phyloP scores from a whole-genome alignment of 2,888 invertebrate species.

The Meiosimyza decipiens region DNA sequence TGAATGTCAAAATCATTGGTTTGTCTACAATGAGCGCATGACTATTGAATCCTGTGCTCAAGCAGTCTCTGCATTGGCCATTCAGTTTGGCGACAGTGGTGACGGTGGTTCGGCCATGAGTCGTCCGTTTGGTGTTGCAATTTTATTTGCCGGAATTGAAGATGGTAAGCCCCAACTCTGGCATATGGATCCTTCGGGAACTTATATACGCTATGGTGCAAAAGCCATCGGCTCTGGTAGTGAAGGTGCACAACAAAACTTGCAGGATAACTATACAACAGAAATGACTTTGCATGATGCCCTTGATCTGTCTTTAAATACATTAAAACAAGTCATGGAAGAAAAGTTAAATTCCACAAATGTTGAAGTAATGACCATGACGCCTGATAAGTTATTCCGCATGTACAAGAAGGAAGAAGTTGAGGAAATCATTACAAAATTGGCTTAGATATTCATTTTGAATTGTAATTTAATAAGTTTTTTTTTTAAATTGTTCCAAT shows the following conservation, averaged over 20 bases:
- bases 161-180: slow-evolving; percentile 93
- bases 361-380: slow-evolving; percentile 97
- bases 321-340: slow-evolving; percentile 99
- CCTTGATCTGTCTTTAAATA: slow-evolving; percentile 88
- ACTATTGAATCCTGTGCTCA: slow-evolving; percentile 97
- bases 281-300: slow-evolving; percentile 96
- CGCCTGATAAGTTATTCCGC: slow-evolving; percentile 83
- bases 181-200: slow-evolving; percentile 99
- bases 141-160: slow-evolving; percentile 93
- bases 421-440: slow-evolving; percentile 85
- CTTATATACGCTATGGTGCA: slow-evolving; percentile 97
- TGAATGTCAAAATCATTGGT: slow-evolving; percentile 99
- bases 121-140: slow-evolving; percentile 98
- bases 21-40: slow-evolving; percentile 96
- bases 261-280: slow-evolving; percentile 79
- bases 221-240: slow-evolving; percentile 99
- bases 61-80: slow-evolving; percentile 98
- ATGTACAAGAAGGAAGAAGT: slow-evolving; percentile 92
- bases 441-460: slow-evolving; percentile 68
- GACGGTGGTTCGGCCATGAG: slow-evolving; percentile 96
- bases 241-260: slow-evolving; percentile 98
- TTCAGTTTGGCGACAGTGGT: slow-evolving; percentile 98
- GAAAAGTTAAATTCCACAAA: slow-evolving; percentile 97
- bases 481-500: slow-evolving; percentile 4
- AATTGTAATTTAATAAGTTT: neutral